phyloP scores from a whole-genome alignment of 2,113 vertebrate species.

The Mustelus asterias region DNA sequence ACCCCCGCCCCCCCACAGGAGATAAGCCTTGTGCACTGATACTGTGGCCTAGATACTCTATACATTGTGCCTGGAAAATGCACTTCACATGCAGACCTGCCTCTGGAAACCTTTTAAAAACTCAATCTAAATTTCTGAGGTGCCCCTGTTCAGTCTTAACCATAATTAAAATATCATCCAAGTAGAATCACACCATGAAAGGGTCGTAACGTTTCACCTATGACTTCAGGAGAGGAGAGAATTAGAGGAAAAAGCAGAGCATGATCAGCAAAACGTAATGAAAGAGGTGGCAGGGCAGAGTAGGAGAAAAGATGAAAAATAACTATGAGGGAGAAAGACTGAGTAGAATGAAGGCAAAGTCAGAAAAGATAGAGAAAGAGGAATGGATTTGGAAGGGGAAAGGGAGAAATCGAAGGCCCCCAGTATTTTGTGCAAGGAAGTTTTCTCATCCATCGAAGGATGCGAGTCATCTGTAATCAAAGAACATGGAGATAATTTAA shows the following conservation, averaged over 20 bases:
- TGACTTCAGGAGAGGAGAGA: background rate
- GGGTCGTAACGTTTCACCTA: too few species aligned
- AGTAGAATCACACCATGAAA: too few species aligned
- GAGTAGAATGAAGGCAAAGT: background rate
- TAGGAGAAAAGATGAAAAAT: background rate
- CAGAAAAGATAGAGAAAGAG: background rate
- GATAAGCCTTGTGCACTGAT: too few species aligned
- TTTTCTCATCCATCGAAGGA: background rate
- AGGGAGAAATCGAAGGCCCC: background rate
- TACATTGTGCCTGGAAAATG: too few species aligned
- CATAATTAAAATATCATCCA: too few species aligned
- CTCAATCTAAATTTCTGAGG: too few species aligned
- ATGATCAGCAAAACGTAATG: background rate
- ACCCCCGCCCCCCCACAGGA: too few species aligned
- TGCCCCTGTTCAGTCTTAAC: too few species aligned
- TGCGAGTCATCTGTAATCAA: background rate
- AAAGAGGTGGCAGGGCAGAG: background rate
- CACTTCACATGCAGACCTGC: too few species aligned
- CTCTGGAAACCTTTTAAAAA: too few species aligned
- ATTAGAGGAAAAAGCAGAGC: background rate
- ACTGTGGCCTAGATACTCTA: too few species aligned
- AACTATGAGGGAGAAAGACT: background rate
- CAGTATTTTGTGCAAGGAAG: background rate
- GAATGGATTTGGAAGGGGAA: background rate
- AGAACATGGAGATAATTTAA: background rate